Evolutionary conservation across 2,797 vertebrate genomes (phyloP).

Genomic region (Gymnopithys bicolor): DNA sequence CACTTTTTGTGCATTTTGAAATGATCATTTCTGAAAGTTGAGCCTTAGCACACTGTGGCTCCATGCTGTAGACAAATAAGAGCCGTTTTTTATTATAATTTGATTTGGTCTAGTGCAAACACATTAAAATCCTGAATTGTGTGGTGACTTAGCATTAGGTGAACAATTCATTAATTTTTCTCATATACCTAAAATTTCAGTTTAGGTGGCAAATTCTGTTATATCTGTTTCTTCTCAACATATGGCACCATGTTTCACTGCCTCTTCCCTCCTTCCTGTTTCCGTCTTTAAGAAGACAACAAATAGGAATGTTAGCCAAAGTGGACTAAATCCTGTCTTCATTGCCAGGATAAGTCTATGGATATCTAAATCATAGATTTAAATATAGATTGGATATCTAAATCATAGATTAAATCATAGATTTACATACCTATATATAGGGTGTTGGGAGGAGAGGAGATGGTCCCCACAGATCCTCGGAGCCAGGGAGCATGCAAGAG

Average conservation of each 20-base stretch:
- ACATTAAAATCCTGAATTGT: background rate
- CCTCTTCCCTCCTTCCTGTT: background rate
- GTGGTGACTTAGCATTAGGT: background rate
- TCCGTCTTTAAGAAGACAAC: background rate
- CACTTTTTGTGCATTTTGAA: background rate
- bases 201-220: background rate
- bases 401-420: background rate
- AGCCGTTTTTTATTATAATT: background rate
- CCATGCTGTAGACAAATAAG: background rate
- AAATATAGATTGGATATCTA: background rate
- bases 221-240: background rate
- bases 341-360: background rate
- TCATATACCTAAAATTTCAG: background rate
- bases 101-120: background rate
- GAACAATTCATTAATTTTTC: background rate
- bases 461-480: too few species aligned
- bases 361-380: background rate
- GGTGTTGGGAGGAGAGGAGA: too few species aligned
- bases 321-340: background rate
- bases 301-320: background rate
- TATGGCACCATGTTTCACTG: accelerated
- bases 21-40: background rate
- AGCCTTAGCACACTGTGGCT: background rate
- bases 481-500: too few species aligned
- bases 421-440: too few species aligned